Base-by-base conservation (phyloP, 2,888 invertebrate species). In the Gandaritis pyraliata region DNA sequence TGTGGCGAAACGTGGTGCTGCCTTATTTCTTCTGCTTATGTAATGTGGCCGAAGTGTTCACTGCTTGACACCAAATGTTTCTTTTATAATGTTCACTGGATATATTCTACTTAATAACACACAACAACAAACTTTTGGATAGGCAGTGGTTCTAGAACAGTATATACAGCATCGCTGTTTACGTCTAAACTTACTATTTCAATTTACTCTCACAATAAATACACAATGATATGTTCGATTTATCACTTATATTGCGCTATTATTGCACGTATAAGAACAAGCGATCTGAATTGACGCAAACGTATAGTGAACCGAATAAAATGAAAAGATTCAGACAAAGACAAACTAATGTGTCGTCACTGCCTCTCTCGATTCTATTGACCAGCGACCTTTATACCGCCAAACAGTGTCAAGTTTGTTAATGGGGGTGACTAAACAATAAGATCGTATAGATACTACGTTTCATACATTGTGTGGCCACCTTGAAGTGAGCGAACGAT, bases 1-100 rank as follows among this genome's bases (percentile, higher is more conserved):
- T 86, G 87, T 90, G 91, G 75, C 91, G 90, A 82, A 91, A 91
- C 91, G 91, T 91, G 88, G 83, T 90, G 90, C 77, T 71, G 85
- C 69, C 73, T 85, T 83, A 77, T 75, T 66, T 66, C 69, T 67
- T 51, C 73, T 51, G 61, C 52, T 58, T 71, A 66, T 70, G 47
- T 59, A 71, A 73, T 52, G 58, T 48, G 10, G 48, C 33, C 13
- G 36, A 48, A 11, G 48, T 10, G 11, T 43, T 16, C 55, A 23
- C 59, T 50, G 41, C 38, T 43, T 59, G 10, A 51, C 61, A 51
- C 46, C 23, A 59, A 56, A 52, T 66, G 53, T 64, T 62, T 49
- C 43, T 46, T 69, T 69, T 59, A 43, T 67, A 71, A 69, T 68
- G 41, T 56, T 49, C 60, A 64, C 60, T 70, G 23, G 50, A 52